Evolutionary conservation across 2,888 invertebrate genomes (phyloP).

Genomic region (Lottia scabra): DNA sequence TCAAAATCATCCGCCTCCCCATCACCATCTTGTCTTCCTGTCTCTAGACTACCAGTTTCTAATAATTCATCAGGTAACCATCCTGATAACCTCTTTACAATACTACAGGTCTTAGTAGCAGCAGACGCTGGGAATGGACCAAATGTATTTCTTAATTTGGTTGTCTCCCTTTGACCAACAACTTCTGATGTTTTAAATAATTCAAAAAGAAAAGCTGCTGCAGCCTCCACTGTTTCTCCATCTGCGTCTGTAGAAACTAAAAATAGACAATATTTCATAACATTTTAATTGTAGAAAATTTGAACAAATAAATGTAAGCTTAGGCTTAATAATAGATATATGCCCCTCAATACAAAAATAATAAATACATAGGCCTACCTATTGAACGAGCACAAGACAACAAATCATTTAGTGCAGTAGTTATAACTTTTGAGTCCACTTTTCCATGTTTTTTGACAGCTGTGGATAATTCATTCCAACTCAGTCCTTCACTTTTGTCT

Average conservation of each 20-base stretch:
- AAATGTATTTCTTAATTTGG: conserved; percentile 56
- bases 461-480: conserved; percentile 46
- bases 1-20: conserved; percentile 50
- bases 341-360: conserved; percentile 11
- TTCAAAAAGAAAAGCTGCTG: conserved; percentile 60
- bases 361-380: too few species aligned
- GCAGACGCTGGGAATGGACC: conserved; percentile 64
- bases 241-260: conserved; percentile 55
- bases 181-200: conserved; percentile 51
- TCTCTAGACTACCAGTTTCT: conserved; percentile 22
- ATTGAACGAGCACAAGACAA: conserved; percentile 46
- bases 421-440: conserved; percentile 39
- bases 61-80: conserved; percentile 55
- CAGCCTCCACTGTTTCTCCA: conserved; percentile 55
- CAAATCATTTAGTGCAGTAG: conserved; percentile 44
- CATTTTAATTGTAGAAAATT: too few species aligned
- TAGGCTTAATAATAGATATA: background rate
- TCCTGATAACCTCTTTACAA: conserved; percentile 48
- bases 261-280: conserved; percentile 12
- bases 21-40: conserved; percentile 47
- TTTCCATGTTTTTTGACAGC: conserved; percentile 41
- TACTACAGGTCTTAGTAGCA: conserved; percentile 58
- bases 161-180: conserved; percentile 54
- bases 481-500: conserved; percentile 42
- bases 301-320: background rate